Base-by-base conservation (phyloP, 1,140 invertebrate genomes). In the Hirudo medicinalis region DNA sequence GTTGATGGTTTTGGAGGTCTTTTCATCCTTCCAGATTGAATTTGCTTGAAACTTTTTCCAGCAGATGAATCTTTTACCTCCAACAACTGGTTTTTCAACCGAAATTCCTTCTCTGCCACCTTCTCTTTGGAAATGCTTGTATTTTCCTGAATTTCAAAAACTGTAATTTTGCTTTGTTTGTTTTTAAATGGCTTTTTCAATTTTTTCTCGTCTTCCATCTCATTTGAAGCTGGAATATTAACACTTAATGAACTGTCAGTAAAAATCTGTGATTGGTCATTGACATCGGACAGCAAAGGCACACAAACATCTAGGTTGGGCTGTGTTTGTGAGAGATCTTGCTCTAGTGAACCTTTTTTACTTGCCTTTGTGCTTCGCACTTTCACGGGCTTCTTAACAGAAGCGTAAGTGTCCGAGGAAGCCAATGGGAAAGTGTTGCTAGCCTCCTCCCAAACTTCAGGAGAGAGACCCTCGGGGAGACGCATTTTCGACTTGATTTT, bases 161-260 rank as follows among this genome's bases (percentile, higher is more conserved):
- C 29, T 63, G 4, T 8, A 63, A 13, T 22, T 63, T 63, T 63
- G 22, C 29, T 63, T 32, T n/a, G 22, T 63, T 63, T 63, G 8
- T 32, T 63, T 22, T 25, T 63, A 63, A 32, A 1, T 25, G 57
- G 11, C 15, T 63, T 63, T 25, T 11, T 63, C 15, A 25, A 22
- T 19, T 63, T n/a, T 63, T 63, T 63, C 53, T 70, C 15, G 9
- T 9, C 2, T 36, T 54, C 32, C 53, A 53, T 70, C 25, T 25
- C 69, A 8, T 68, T 40, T n/a, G 40, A 36, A n/a, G 27, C 2
- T n/a, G 67, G 67, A 36, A 68, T 68, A 25, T 36, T 68, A n/a
- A 68, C 67, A 40, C 54, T 49, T 25, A 70, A 70, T 15, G 69
- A 43, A 25, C n/a, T 70, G 69, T 70, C 69, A 36, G 69, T 11